Conservation (phyloP, 2,113 vertebrate genomes). For the Otis tarda region DNA sequence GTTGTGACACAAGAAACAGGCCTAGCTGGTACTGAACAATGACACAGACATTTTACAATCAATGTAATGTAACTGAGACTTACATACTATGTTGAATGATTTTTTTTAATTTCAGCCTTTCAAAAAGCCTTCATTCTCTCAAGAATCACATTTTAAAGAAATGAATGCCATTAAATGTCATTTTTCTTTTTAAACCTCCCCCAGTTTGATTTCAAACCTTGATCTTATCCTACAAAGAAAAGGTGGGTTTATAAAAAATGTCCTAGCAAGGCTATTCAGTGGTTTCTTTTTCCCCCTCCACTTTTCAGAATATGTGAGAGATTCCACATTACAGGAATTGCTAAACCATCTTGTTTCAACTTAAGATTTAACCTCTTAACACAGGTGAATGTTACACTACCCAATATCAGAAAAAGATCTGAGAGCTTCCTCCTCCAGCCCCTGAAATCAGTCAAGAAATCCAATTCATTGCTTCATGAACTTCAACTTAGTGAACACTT, state of each 20-base stretch:
- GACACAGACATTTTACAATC: neutral
- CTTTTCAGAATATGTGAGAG: neutral
- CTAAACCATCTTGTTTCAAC: neutral
- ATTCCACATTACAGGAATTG: neutral
- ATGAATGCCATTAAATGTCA: neutral
- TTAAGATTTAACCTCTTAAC: neutral
- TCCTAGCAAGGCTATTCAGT: neutral
- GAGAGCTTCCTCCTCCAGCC: neutral
- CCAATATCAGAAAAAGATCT: neutral
- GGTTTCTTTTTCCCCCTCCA: neutral
- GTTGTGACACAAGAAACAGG: neutral
- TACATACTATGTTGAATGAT: neutral
- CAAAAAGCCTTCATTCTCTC: neutral
- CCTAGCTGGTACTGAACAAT: neutral
- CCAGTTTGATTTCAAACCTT: neutral
- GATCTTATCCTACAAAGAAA: neutral
- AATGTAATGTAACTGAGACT: neutral
- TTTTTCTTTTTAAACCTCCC: rapidly evolving
- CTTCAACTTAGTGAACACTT: neutral
- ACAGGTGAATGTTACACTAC: neutral
- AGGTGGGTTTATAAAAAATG: neutral
- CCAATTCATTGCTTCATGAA: neutral
- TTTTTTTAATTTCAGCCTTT: neutral
- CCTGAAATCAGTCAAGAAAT: neutral
- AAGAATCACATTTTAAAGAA: neutral